Evolutionary conservation across 1,140 invertebrate genomes (phyloP).

Genomic region (Odontomachus brunneus): DNA sequence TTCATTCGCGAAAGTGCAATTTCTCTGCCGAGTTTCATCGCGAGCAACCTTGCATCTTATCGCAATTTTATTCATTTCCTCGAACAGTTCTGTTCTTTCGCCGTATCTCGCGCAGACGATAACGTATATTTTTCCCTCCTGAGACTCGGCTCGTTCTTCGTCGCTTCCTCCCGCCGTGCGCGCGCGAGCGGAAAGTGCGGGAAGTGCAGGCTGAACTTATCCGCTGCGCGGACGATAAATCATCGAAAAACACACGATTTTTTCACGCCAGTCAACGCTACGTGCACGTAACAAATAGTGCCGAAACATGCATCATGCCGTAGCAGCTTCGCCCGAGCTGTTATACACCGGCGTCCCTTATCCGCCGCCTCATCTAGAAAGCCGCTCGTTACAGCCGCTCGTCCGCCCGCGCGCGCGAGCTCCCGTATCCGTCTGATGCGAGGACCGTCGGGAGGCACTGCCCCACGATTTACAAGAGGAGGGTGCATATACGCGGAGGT

Average conservation of each 20-base stretch:
- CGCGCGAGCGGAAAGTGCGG: not conserved
- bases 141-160: conserved; percentile 4
- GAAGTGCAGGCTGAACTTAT: conserved; percentile 50
- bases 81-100: conserved; percentile 1
- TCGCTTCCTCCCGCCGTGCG: conserved; percentile 20
- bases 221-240: conserved; percentile 66
- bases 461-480: conserved; percentile 12
- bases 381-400: conserved; percentile 54
- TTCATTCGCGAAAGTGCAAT: not conserved
- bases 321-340: conserved; percentile 30
- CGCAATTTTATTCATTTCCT: not conserved
- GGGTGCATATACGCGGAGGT: not conserved
- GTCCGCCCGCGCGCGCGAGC: not conserved
- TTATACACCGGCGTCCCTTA: conserved; percentile 39
- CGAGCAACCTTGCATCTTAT: not conserved
- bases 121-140: conserved; percentile 47
- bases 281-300: conserved; percentile 65
- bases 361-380: conserved; percentile 60
- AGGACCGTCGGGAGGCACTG: conserved; percentile 12
- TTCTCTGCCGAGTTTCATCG: no score
- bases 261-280: conserved; percentile 51
- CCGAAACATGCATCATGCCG: conserved; percentile 59
- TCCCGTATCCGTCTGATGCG: conserved; percentile 17
- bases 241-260: conserved; percentile 57
- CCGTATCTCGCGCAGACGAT: not conserved